Base-by-base conservation (phyloP, 2,113 vertebrate species). In the Calidris pygmaea region DNA sequence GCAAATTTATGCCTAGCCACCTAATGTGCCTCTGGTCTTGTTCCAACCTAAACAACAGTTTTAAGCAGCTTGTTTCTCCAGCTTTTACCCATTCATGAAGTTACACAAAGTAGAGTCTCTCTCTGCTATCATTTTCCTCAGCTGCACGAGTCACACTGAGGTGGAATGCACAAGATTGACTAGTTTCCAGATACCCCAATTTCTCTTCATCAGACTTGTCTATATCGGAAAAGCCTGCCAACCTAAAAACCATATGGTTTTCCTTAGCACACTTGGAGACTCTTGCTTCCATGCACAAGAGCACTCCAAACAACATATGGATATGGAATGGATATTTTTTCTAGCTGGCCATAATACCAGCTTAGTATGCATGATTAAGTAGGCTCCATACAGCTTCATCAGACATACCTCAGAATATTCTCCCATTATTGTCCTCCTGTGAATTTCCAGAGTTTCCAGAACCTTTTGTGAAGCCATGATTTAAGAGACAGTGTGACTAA, bases 1-100 rank as follows among this genome's bases (percentile, higher is more conserved):
- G 6, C 8, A 39, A 41, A 4, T 14, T 45, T 48, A 1, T 1
- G 3, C 47, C 47, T 14, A 30, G 16, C 2, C 12, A 52, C 34
- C 7, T 14, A 19, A 5, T 41, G 1, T 50, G 55, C 41, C 65
- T 20, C 89, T 16, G n/a, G 30, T 74, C 55, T 81, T n/a, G 0
- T 37, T 27, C 39, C 37, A 75, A 15, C 41, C 14, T 16, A 43
- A 43, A 43, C 41, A 43, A 43, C 41, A 43, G 41, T 43, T 43
- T 43, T 14, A 3, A 60, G 63, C 45, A 80, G 45, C 3, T 58
- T 52, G 26, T 71, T 87, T 30, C 27, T 87, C 50, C 22, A 23
- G 15, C 0, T 68, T 41, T 12, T 6, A 37, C 39, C 78, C 39
- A 8, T 2, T 39, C 65, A 17, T 30, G 6, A 15, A 72, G 63